Evolutionary conservation across 2,888 invertebrate species (phyloP), one percentile per base, ranked within the genome.

Genomic region (Hypsopygia costalis): DNA sequence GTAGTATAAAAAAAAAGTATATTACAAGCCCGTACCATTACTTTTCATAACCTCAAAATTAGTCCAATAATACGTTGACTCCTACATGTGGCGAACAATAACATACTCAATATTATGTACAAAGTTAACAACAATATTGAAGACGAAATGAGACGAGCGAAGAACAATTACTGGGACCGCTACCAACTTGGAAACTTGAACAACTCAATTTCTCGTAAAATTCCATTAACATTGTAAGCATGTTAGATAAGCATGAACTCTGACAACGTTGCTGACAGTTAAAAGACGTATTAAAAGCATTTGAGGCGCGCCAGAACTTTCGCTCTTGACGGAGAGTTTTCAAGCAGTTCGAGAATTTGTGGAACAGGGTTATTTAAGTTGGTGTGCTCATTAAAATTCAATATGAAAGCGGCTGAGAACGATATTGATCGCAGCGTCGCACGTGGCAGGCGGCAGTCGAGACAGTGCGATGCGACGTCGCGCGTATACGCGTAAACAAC

Each of bases 351-450:
- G 52, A 47, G 56, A 61, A 59, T 62, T 67, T 50, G 31, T 53
- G 40, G 43, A 40, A 49, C 54, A 43, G 43, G 49, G 60, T 60
- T 73, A 63, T 69, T 71, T 71, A 62, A 69, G 68, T 69, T 69
- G 50, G 55, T 62, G 49, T 45, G 48, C 61, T 79, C 69, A 73
- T 79, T 75, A 74, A 77, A 78, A 79, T 78, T 77, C 70, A 65
- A 78, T 77, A 77, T 71, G 47, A 57, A 53, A 55, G 49, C 49
- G 60, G 58, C 56, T 55, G 56, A 53, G 57, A 52, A 44, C 43
- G 43, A 47, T 71, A 79, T 80, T 59, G 79, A 81, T 73, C 71
- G 25, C 20, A 25, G 29, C 37, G 34, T 65, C 16, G 16, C 46
- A 41, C 47, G 49, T 50, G 56, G 39, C 41, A 48, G 34, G 49